Percentiles rank a stretch among this genome's conserved stretches.
phyloP scores from a whole-genome alignment of 1,140 invertebrate species.

The Cherax destructor region DNA sequence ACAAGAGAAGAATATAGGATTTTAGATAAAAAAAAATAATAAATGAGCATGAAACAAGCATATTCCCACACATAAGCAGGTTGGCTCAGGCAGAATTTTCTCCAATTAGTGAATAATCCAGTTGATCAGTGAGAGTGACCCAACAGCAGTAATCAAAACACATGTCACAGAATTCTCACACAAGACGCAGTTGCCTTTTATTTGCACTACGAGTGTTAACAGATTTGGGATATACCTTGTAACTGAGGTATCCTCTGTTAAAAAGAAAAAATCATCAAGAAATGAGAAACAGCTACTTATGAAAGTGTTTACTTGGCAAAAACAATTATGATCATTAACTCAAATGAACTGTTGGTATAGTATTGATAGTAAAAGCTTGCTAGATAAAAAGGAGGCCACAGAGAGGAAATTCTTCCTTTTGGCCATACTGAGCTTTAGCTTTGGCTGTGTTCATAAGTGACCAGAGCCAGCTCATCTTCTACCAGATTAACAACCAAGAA shows the following conservation, averaged over 20 bases:
- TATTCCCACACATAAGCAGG: not conserved
- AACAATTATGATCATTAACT: too few species aligned
- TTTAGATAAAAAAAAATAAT: not conserved
- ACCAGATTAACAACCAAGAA: not conserved
- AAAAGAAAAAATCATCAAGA: too few species aligned
- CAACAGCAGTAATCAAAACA: not conserved
- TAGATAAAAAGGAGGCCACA: not conserved
- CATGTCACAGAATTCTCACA: not conserved
- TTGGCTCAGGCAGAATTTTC: not conserved
- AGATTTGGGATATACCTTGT: not conserved
- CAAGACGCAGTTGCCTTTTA: not conserved
- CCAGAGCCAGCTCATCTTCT: not conserved
- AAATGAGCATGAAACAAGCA: not conserved
- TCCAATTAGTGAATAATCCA: not conserved
- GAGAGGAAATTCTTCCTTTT: not conserved
- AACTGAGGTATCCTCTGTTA: not conserved
- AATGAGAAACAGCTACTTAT: too few species aligned
- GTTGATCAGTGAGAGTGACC: not conserved
- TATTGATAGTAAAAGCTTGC: not conserved
- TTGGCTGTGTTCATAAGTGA: not conserved
- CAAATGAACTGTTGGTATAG: not conserved
- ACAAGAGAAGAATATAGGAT: not conserved
- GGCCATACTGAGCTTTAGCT: not conserved
- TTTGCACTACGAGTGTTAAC: not conserved
- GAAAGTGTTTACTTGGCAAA: too few species aligned